These are phyloP conservation scores for Gila orcuttii DNA, from an alignment of 2,113 vertebrate genomes.

Conservation along the genomic window DNA sequence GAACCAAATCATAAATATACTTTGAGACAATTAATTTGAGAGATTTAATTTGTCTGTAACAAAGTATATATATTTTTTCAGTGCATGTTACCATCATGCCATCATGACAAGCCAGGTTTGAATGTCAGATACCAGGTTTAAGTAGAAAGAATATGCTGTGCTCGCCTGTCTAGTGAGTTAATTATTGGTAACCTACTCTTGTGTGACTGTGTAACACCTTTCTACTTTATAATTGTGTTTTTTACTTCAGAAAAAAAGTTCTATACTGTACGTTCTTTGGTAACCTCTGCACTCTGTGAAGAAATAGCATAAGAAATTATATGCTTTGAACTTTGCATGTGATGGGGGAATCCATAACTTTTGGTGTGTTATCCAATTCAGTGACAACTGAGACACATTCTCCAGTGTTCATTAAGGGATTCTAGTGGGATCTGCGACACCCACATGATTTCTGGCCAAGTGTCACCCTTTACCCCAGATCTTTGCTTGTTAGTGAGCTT, in stretches of 20 bases:
- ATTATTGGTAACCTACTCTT: neutral
- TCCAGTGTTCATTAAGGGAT: constrained; percentile 5
- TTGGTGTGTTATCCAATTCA: neutral
- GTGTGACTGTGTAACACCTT: neutral
- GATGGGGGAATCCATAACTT: neutral
- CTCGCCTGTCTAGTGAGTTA: neutral
- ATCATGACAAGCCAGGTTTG: neutral
- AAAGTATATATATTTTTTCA: neutral
- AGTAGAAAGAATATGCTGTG: neutral
- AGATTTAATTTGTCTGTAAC: too few relatives aligned
- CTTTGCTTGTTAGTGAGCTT: constrained; percentile 28
- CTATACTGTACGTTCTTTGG: neutral
- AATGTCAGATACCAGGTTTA: neutral
- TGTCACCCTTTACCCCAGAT: constrained; percentile 17
- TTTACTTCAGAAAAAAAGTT: neutral
- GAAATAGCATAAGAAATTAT: neutral
- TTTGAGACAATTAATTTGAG: too few relatives aligned
- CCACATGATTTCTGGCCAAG: constrained; percentile 19
- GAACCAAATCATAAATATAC: too few relatives aligned
- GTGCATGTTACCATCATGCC: neutral
- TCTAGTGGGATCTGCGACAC: neutral
- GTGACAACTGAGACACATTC: neutral
- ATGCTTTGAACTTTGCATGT: neutral
- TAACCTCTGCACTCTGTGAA: neutral
- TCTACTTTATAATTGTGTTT: neutral